Base-by-base conservation (phyloP, 2,888 invertebrate genomes). In the Amblyjoppa fuscipennis region DNA sequence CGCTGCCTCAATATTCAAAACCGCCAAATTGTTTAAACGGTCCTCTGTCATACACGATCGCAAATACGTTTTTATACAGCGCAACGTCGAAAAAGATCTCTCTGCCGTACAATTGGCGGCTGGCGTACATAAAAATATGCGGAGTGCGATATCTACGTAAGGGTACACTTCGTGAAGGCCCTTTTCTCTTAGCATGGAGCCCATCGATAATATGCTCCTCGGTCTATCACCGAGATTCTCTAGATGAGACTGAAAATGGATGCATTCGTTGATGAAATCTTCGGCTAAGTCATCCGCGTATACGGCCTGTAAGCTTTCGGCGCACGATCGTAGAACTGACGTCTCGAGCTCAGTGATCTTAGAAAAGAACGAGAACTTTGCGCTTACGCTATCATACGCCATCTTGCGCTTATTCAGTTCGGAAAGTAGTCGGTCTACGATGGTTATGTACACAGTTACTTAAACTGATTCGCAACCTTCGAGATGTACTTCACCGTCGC, bases 211-310 rank as follows among this genome's bases (percentile, higher is more conserved):
- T 78, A 59, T 31, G 61, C 31, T 70, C 59, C 49, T n/a, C 61
- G 61, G 61, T 61, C 28, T 2, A 61, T 61, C 31, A 84, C 76
- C 74, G 80, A 81, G 78, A 84, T 80, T 83, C 86, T 85, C 85
- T 86, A 87, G 88, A 88, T 87, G 3, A 1, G 28, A 31, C 3
- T 31, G 2, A 31, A 31, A 31, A 64, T 89, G 85, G 87, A 88
- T 81, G 61, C 87, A 87, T 84, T 88, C 80, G 61, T 87, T 87
- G 86, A 85, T 87, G 85, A 87, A 83, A 31, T 85, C 87, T 78
- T 77, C 86, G 64, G 86, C 87, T 87, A 90, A 87, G 84, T 89
- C 88, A 88, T 89, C 87, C 86, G 86, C 53, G 84, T 89, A 88
- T 69, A 64, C 76, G 73, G 83, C 51, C 86, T 64, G 86, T 51